These are phyloP conservation scores for Aulostomus chinensis DNA, from an alignment of 2,797 vertebrate species.

Conservation along the genomic window DNA sequence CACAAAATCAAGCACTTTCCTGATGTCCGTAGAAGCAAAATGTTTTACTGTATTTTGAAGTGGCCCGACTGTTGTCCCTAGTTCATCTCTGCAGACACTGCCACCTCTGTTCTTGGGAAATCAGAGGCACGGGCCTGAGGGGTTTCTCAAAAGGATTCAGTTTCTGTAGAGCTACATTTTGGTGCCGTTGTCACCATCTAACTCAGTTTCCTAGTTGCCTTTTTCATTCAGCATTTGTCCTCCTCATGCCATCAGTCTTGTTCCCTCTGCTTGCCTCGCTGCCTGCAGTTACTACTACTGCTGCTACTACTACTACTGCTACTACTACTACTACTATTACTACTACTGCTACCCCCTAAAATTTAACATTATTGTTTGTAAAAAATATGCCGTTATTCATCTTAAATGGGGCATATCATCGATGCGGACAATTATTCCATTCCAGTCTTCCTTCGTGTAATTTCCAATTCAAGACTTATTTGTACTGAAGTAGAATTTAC, in stretches of 20 bases:
- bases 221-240: conserved; percentile 67
- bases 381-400: too few relatives aligned
- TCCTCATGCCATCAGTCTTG: too few relatives aligned
- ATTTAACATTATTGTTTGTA: background rate
- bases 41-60: conserved; percentile 45
- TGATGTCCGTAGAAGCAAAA: conserved; percentile 47
- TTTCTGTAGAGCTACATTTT: conserved; percentile 40
- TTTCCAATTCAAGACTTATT: conserved; percentile 17
- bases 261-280: conserved; percentile 22
- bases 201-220: conserved; percentile 74
- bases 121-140: conserved; percentile 20
- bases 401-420: too few relatives aligned
- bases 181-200: conserved; percentile 48
- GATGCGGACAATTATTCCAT: too few relatives aligned
- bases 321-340: conserved; percentile 23
- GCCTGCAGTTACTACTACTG: conserved; percentile 27
- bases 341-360: background rate
- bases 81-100: conserved; percentile 58
- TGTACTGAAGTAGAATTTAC: conserved; percentile 20
- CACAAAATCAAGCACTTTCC: conserved; percentile 82
- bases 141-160: conserved; percentile 21
- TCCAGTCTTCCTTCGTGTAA: conserved; percentile 31
- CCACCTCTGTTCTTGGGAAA: conserved; percentile 38
- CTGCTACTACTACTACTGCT: conserved; percentile 18
- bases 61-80: conserved; percentile 56